Conservation (phyloP, 2,113 vertebrate species). For the Channa maculata region DNA sequence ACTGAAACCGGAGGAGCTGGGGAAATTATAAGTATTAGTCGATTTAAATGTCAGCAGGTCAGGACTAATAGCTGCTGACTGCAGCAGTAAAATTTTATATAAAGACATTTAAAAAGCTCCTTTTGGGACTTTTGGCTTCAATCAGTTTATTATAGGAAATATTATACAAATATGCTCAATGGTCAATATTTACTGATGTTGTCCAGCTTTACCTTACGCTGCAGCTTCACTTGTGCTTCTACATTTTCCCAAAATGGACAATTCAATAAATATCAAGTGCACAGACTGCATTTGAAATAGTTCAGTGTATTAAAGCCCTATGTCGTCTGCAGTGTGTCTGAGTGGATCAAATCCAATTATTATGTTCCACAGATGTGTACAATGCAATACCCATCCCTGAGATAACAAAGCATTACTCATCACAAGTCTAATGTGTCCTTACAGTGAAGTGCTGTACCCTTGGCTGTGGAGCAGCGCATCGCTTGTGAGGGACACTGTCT, state of each 20-base stretch:
- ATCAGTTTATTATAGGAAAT: neutral
- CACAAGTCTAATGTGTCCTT: conserved; percentile 47
- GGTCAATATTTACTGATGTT: neutral
- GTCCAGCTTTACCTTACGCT: neutral
- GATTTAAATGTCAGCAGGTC: neutral
- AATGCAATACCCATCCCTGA: conserved; percentile 24
- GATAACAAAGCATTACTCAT: conserved; percentile 56
- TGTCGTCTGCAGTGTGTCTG: neutral
- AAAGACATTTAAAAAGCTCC: no score
- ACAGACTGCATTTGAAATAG: neutral
- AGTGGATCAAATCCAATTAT: neutral
- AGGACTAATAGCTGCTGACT: neutral
- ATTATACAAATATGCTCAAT: no score
- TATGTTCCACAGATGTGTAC: neutral
- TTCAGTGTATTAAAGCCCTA: no score
- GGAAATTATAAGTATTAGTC: neutral
- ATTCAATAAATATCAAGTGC: neutral
- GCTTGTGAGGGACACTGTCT: conserved; percentile 24
- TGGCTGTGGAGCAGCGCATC: conserved; percentile 16
- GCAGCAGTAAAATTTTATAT: neutral
- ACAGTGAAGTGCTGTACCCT: conserved; percentile 20
- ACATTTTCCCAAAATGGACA: neutral
- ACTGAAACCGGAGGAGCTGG: neutral
- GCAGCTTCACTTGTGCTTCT: neutral
- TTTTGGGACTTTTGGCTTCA: neutral